A percentile compares a stretch with the other conserved stretches of the same genome.
phyloP scores from a whole-genome alignment of 2,888 invertebrate genomes.

The Drosophila tripunctata region DNA sequence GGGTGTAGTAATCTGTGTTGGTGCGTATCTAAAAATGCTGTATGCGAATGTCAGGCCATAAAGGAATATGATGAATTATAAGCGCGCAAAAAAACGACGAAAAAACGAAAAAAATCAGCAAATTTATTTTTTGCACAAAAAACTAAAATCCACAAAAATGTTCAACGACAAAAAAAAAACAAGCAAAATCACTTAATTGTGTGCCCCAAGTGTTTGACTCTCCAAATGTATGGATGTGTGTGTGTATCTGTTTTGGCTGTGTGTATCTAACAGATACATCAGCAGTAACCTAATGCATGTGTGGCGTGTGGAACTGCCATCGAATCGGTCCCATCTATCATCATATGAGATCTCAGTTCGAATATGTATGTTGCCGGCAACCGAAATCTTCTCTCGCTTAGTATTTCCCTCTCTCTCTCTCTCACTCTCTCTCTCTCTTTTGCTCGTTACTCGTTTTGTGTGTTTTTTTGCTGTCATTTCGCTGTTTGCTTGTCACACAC shows the following conservation, averaged over 20 bases:
- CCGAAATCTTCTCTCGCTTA: conserved; percentile 2
- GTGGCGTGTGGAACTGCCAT: conserved; percentile 58
- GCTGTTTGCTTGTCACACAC: conserved; percentile 52
- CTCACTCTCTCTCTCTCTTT: background rate
- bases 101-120: conserved; percentile 5
- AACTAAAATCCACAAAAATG: conserved; percentile 67
- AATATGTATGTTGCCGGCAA: conserved; percentile 43
- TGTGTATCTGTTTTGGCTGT: conserved; percentile 29
- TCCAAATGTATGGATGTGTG: conserved; percentile 3
- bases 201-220: conserved; percentile 51
- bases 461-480: conserved; percentile 17
- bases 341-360: conserved; percentile 42
- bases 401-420: background rate
- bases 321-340: conserved; percentile 53
- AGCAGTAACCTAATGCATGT: conserved; percentile 62
- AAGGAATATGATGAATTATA: conserved; percentile 74
- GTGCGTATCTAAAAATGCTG: conserved; percentile 69
- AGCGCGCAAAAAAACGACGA: conserved; percentile 32
- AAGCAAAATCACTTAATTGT: conserved; percentile 75
- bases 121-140: conserved; percentile 57
- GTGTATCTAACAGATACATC: conserved; percentile 60
- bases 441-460: conserved; percentile 8
- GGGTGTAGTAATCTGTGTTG: conserved; percentile 45
- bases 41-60: conserved; percentile 72
- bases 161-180: conserved; percentile 65